A percentile compares a stretch with the other conserved stretches of the same genome.
These are phyloP conservation scores for Cliona cf. orientalis DNA, from an alignment of 37 sponge, comb jelly and placozoan species.

Conservation along the genomic window DNA sequence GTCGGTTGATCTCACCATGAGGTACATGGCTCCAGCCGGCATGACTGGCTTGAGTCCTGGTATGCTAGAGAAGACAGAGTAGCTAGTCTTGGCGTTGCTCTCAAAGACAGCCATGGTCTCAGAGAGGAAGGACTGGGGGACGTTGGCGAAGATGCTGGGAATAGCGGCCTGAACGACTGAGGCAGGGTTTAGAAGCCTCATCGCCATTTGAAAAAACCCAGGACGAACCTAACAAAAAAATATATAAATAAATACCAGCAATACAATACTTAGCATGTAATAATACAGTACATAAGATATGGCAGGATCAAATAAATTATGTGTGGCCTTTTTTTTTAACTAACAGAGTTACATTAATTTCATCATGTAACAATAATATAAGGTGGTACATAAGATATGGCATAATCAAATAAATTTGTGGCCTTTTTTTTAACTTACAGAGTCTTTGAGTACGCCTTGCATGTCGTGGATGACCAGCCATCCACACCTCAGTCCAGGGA, in stretches of 20 bases:
- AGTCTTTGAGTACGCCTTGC: conserved; percentile 54
- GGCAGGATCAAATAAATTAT: too few relatives aligned
- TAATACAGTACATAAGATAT: too few relatives aligned
- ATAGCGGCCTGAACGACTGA: conserved; percentile 89
- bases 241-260: not conserved
- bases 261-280: not conserved
- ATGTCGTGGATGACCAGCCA: conserved; percentile 91
- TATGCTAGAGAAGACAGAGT: conserved; percentile 28
- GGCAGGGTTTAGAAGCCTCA: conserved; percentile 77
- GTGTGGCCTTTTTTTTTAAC: too few relatives aligned
- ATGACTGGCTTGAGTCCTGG: conserved; percentile 73
- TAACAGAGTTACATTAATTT: too few relatives aligned
- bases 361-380: too few relatives aligned
- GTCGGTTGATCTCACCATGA: too few relatives aligned
- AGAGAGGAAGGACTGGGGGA: conserved; percentile 62
- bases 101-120: conserved; percentile 35
- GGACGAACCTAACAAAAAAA: conserved; percentile 25
- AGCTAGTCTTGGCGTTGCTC: conserved; percentile 53
- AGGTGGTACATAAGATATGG: too few relatives aligned
- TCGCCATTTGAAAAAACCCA: conserved; percentile 60
- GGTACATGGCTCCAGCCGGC: conserved; percentile 95
- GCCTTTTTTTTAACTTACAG: not conserved
- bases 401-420: too few relatives aligned
- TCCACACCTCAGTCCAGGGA: conserved; percentile 96
- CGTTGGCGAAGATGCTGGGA: conserved; percentile 59